phyloP scores from a whole-genome alignment of 2,113 vertebrate genomes.

The Empidonax alnorum region DNA sequence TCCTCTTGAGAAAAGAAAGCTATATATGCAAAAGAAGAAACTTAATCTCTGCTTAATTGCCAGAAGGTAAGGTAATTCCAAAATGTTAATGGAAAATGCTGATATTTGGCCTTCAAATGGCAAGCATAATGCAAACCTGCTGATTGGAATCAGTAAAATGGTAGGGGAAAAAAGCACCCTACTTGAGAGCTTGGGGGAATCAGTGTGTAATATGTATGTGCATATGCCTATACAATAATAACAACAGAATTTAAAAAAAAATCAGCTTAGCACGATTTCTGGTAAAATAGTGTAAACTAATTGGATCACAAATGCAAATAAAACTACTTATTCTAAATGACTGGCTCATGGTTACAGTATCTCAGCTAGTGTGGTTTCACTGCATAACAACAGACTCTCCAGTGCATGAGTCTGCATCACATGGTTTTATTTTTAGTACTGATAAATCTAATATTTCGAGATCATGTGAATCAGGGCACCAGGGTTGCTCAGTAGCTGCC shows the following conservation, averaged over 20 bases:
- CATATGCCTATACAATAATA: neutral
- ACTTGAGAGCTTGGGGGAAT: neutral
- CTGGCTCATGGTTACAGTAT: neutral
- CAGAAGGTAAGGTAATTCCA: neutral
- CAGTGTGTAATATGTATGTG: neutral
- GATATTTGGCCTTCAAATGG: constrained; percentile 13
- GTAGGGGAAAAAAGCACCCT: neutral
- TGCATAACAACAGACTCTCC: neutral
- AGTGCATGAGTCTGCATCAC: neutral
- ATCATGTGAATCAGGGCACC: neutral
- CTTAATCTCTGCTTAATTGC: neutral
- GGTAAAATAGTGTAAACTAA: neutral
- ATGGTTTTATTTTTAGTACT: constrained; percentile 48
- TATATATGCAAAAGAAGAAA: neutral
- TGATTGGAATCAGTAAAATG: constrained; percentile 9
- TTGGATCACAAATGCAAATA: neutral
- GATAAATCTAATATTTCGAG: constrained; percentile 8
- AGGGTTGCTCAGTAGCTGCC: neutral
- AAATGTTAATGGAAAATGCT: constrained; percentile 6
- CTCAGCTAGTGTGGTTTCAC: neutral
- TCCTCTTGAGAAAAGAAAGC: neutral
- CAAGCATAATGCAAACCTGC: neutral
- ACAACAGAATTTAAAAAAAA: neutral
- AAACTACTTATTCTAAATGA: neutral
- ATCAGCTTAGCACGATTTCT: neutral